Conservation (phyloP, 2,888 invertebrate genomes). For the Xylophagus ater region DNA sequence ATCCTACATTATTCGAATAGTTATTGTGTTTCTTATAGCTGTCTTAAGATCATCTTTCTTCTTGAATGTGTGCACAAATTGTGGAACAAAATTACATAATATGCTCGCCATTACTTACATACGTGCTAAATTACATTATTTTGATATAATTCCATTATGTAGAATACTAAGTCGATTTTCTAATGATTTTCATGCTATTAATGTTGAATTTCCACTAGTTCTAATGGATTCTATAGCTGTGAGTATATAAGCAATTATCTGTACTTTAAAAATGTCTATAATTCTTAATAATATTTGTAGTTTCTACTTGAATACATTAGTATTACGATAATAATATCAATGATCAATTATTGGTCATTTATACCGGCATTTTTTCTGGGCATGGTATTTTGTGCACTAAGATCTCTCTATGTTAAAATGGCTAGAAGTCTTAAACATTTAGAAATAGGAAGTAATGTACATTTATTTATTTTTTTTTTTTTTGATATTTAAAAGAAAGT, state of each 20-base stretch:
- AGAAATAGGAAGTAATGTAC: slow-evolving; percentile 59
- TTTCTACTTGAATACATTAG: slow-evolving; percentile 59
- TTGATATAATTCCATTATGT: slow-evolving; percentile 49
- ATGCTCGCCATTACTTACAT: slow-evolving; percentile 48
- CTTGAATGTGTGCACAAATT: slow-evolving; percentile 44
- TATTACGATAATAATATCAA: slow-evolving; percentile 57
- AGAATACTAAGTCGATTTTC: slow-evolving; percentile 52
- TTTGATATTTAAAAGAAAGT: slow-evolving; percentile 37
- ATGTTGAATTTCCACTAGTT: slow-evolving; percentile 37
- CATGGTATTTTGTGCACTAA: slow-evolving; percentile 54
- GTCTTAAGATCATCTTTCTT: slow-evolving; percentile 34
- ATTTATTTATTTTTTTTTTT: slow-evolving; percentile 20
- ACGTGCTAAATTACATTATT: slow-evolving; percentile 48
- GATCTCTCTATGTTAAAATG: slow-evolving; percentile 61
- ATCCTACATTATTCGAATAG: slow-evolving; percentile 22
- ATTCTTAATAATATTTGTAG: slow-evolving; percentile 37
- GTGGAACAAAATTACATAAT: slow-evolving; percentile 48
- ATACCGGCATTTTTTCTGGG: slow-evolving; percentile 54
- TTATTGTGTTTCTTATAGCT: slow-evolving; percentile 21
- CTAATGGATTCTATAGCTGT: slow-evolving; percentile 44
- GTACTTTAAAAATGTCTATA: neutral
- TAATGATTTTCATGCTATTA: slow-evolving; percentile 48
- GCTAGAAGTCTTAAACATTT: slow-evolving; percentile 63
- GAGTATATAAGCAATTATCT: slow-evolving; percentile 21
- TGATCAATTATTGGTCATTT: slow-evolving; percentile 57